A percentile compares a stretch with the other conserved stretches of the same genome.
Evolutionary conservation across 2,888 invertebrate genomes (phyloP).

Genomic region (Eupithecia pulchellata): DNA sequence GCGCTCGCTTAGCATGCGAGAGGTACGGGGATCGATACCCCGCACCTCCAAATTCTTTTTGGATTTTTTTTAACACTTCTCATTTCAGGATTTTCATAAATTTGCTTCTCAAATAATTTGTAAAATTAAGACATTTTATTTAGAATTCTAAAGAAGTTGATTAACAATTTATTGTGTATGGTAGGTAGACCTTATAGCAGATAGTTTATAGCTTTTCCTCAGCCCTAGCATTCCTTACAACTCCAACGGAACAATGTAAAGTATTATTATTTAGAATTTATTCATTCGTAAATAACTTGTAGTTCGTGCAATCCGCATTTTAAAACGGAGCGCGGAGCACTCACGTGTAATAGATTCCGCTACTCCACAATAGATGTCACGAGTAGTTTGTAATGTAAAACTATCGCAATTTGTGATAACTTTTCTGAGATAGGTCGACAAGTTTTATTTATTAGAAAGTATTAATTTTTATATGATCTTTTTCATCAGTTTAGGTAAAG

Average conservation of each 20-base stretch:
- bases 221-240: constrained; percentile 7
- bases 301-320: constrained; percentile 11
- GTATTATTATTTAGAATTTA: constrained; percentile 14
- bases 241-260: not conserved
- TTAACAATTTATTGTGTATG: not conserved
- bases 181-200: not conserved
- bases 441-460: not conserved
- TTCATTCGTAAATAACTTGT: constrained; percentile 23
- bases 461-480: not conserved
- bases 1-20: constrained; percentile 86
- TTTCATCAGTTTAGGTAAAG: too few species aligned
- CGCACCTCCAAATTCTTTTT: constrained; percentile 76
- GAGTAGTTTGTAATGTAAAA: not conserved
- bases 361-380: constrained; percentile 37
- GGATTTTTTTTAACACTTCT: not conserved
- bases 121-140: not conserved
- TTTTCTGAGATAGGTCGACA: not conserved
- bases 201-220: not conserved
- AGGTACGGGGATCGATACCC: constrained; percentile 85
- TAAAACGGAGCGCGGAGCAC: constrained; percentile 7
- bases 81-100: not conserved
- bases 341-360: constrained; percentile 27
- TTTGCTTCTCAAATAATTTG: not conserved
- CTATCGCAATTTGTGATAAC: not conserved
- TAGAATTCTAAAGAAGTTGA: not conserved